phyloP scores from a whole-genome alignment of 2,113 vertebrate species.

The Bujurquina vittata region DNA sequence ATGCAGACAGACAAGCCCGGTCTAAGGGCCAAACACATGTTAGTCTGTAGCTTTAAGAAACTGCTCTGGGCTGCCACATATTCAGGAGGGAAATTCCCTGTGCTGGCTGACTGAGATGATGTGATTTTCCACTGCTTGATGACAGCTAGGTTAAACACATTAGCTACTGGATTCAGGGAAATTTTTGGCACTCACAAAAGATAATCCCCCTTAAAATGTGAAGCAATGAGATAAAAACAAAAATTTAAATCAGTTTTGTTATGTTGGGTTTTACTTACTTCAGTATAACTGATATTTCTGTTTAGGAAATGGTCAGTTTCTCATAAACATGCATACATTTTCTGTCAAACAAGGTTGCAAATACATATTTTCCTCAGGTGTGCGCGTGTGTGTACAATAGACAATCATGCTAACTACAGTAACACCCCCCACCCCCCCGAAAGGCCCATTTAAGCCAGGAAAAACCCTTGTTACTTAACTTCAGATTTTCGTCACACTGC shows the following conservation, averaged over 20 bases:
- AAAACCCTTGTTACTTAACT: background rate
- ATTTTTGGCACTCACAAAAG: background rate
- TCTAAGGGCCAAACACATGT: conserved; percentile 15
- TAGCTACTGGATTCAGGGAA: background rate
- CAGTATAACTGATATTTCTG: background rate
- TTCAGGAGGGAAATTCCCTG: conserved; percentile 74
- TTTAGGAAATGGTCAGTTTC: background rate
- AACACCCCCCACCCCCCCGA: too few relatives aligned
- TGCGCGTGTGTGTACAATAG: background rate
- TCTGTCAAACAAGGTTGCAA: background rate
- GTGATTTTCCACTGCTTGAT: conserved; percentile 69
- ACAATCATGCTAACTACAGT: background rate
- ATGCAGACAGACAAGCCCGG: conserved; percentile 11
- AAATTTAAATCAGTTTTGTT: background rate
- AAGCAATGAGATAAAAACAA: background rate
- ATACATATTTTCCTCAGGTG: background rate
- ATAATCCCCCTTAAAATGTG: background rate
- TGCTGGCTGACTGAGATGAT: conserved; percentile 60
- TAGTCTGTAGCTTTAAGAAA: conserved; percentile 65
- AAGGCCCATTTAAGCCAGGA: background rate
- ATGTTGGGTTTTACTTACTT: background rate
- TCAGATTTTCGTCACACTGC: background rate
- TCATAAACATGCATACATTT: background rate
- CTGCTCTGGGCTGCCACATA: conserved; percentile 65
- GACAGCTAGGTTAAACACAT: conserved; percentile 52